Conservation (phyloP, 2,888 invertebrate species). For the Tiphia femorata region DNA sequence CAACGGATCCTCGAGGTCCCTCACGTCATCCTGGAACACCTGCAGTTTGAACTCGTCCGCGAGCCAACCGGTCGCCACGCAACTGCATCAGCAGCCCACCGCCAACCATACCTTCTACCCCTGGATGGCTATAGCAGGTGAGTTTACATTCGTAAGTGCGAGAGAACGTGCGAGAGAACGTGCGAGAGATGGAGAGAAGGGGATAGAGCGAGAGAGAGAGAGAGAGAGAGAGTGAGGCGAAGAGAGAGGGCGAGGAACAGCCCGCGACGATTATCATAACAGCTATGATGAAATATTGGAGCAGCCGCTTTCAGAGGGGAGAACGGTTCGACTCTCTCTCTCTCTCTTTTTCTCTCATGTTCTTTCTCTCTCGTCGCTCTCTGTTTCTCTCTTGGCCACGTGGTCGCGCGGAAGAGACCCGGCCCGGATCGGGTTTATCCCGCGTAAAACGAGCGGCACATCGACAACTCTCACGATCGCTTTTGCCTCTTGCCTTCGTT, state of each 20-base stretch:
- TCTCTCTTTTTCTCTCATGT: background rate
- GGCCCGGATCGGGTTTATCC: slow-evolving; percentile 29
- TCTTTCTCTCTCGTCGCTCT: background rate
- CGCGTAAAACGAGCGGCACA: no score
- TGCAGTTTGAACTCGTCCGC: slow-evolving; percentile 87
- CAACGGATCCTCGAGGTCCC: slow-evolving; percentile 73
- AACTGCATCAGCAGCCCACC: slow-evolving; percentile 88
- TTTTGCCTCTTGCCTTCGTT: background rate
- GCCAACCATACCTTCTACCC: slow-evolving; percentile 96
- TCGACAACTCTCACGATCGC: no score
- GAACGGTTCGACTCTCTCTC: slow-evolving; percentile 8
- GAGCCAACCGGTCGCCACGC: slow-evolving; percentile 82
- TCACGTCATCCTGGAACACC: slow-evolving; percentile 88
- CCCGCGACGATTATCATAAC: slow-evolving; percentile 59
- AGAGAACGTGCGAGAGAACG: no score
- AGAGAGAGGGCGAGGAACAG: no score
- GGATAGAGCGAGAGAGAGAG: no score
- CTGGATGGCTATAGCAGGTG: slow-evolving; percentile 99
- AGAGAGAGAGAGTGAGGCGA: no score
- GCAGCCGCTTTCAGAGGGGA: slow-evolving; percentile 38
- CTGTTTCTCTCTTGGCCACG: background rate
- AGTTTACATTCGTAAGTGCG: slow-evolving; percentile 68
- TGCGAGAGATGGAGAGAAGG: no score
- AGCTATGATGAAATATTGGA: slow-evolving; percentile 58
- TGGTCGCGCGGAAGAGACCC: background rate